Base-by-base conservation (phyloP, 2,797 vertebrate genomes). In the Brachyalestes nurse region DNA sequence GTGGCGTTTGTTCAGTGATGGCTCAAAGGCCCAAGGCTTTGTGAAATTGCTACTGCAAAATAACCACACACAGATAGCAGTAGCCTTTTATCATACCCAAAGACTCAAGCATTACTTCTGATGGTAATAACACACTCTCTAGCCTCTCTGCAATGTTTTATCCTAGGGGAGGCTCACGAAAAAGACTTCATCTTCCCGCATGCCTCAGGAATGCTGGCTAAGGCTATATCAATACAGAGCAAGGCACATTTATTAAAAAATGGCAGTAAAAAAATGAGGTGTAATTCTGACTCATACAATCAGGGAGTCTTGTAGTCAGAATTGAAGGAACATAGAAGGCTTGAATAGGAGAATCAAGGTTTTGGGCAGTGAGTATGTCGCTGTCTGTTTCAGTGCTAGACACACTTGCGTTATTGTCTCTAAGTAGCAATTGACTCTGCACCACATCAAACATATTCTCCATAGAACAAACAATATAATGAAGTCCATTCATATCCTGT, bases 381-480 rank as follows among this genome's bases (percentile, higher is more conserved):
- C 47, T 64, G 83, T 82, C 62, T 62, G 60, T 79, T 79, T 55
- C 51, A 42, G 17, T 66, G 75, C 45, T 67, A 79, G 62, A 82
- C 64, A 69, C 47, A 69, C 66, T 75, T 38, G 8, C 45, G 42
- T 60, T 81, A 75, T 80, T 84, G 87, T 87, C 78, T 87, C 58
- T 77, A 75, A 75, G 71, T 65, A 78, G 64, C 79, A 81, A 88
- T 84, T 80, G 83, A 86, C 83, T 77, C 71, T 19, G 69, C 53
- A 25, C 55, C 80, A 66, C 83, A 88, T 87, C 82, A 85, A 75
- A 81, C 83, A 67, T 84, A 86, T 86, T 87, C 85, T 87, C 82
- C 62, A 61, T 80, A 79, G 81, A 88, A 87, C 83, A 87, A 89
- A 88, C 84, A 85, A 84, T 84, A 81, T 85, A 85, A 90, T 89